Evolutionary conservation across 2,888 invertebrate species (phyloP).

Genomic region (Scrobipalpa costella): DNA sequence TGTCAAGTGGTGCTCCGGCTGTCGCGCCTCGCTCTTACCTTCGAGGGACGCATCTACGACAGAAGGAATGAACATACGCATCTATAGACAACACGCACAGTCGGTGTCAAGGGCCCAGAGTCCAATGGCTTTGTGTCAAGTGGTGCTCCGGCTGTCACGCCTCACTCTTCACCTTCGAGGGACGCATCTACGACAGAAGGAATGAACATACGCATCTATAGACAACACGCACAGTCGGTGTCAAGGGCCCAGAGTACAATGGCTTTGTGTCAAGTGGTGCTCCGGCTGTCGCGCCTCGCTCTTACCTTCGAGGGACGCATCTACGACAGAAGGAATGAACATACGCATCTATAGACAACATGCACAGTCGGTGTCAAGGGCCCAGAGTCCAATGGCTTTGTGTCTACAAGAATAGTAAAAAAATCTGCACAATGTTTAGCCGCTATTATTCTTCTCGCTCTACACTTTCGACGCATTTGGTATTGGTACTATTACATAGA

Average conservation of each 20-base stretch:
- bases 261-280: constrained; percentile 39
- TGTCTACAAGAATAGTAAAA: too few relatives aligned
- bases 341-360: constrained; percentile 34
- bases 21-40: constrained; percentile 35
- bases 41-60: not conserved
- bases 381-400: constrained; percentile 38
- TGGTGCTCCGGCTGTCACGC: constrained; percentile 37
- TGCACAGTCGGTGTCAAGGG: constrained; percentile 39
- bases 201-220: constrained; percentile 37
- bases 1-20: constrained; percentile 34
- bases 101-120: constrained; percentile 37
- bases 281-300: constrained; percentile 37
- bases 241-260: constrained; percentile 34
- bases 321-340: constrained; percentile 29
- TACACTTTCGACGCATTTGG: too few relatives aligned
- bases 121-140: constrained; percentile 38
- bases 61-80: constrained; percentile 37
- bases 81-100: constrained; percentile 36
- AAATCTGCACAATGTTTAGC: not conserved
- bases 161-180: constrained; percentile 26
- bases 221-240: constrained; percentile 37
- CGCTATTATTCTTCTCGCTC: too few relatives aligned
- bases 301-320: constrained; percentile 6
- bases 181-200: constrained; percentile 20
- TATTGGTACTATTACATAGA: too few relatives aligned